phyloP scores from a whole-genome alignment of 1,140 invertebrate genomes.

The Halyomorpha halys region DNA sequence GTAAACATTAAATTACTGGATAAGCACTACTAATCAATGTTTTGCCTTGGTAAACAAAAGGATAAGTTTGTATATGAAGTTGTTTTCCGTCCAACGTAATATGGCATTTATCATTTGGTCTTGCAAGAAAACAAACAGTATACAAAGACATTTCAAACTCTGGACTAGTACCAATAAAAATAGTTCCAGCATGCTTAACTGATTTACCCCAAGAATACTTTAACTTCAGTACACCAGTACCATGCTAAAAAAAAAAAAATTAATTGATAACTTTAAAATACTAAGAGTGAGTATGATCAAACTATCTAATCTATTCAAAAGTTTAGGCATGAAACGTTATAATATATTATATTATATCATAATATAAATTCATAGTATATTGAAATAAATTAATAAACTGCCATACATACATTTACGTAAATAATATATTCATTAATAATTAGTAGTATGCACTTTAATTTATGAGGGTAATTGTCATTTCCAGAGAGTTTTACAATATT shows the following conservation, averaged over 20 bases:
- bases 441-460: too few species aligned
- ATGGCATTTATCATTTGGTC: constrained; percentile 58
- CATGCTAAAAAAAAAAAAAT: constrained; percentile 43
- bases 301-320: too few species aligned
- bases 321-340: too few species aligned
- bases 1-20: constrained; percentile 15
- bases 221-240: constrained; percentile 56
- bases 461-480: too few species aligned
- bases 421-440: too few species aligned
- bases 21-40: constrained; percentile 66
- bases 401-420: too few species aligned
- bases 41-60: constrained; percentile 60
- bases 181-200: constrained; percentile 63
- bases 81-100: constrained; percentile 56
- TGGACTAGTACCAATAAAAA: constrained; percentile 85
- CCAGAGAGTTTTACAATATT: too few species aligned
- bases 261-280: neutral
- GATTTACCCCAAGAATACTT: constrained; percentile 61
- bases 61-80: constrained; percentile 59
- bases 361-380: too few species aligned
- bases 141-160: constrained; percentile 87
- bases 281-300: neutral
- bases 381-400: too few species aligned
- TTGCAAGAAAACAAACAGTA: constrained; percentile 68
- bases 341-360: too few species aligned